These are phyloP conservation scores for Mesoligia furuncula DNA, from an alignment of 2,888 invertebrate genomes.

Conservation along the genomic window DNA sequence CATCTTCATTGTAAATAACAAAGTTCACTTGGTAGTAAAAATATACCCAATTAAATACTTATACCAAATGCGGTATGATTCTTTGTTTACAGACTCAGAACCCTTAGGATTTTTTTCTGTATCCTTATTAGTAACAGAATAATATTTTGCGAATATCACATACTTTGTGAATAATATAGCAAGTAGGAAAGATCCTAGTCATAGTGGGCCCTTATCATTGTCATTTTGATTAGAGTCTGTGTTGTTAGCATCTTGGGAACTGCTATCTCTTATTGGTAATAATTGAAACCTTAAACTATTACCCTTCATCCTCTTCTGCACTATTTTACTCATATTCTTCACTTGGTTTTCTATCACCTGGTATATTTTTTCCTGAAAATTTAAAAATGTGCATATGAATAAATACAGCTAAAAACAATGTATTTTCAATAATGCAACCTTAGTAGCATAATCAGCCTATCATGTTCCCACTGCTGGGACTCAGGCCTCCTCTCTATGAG, in stretches of 20 bases:
- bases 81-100: constrained; percentile 24
- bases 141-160: constrained; percentile 76
- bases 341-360: constrained; percentile 89
- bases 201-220: constrained; percentile 80
- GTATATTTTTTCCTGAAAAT: constrained; percentile 91
- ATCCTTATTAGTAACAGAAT: constrained; percentile 62
- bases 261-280: constrained; percentile 83
- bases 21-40: constrained; percentile 22
- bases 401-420: too few relatives aligned
- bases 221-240: constrained; percentile 65
- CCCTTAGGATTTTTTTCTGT: constrained; percentile 44
- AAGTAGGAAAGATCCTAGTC: constrained; percentile 82
- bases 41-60: constrained; percentile 36
- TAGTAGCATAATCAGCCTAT: too few relatives aligned
- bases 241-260: constrained; percentile 64
- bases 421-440: too few relatives aligned
- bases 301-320: constrained; percentile 92
- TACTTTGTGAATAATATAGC: constrained; percentile 79
- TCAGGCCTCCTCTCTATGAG: too few relatives aligned
- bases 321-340: constrained; percentile 88
- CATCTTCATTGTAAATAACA: not conserved
- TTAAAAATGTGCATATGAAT: constrained; percentile 2
- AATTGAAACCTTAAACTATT: constrained; percentile 91
- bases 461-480: too few relatives aligned
- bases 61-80: constrained; percentile 54